These are phyloP conservation scores for Cervus canadensis DNA, from an alignment of 2,113 vertebrate genomes.

Conservation along the genomic window DNA sequence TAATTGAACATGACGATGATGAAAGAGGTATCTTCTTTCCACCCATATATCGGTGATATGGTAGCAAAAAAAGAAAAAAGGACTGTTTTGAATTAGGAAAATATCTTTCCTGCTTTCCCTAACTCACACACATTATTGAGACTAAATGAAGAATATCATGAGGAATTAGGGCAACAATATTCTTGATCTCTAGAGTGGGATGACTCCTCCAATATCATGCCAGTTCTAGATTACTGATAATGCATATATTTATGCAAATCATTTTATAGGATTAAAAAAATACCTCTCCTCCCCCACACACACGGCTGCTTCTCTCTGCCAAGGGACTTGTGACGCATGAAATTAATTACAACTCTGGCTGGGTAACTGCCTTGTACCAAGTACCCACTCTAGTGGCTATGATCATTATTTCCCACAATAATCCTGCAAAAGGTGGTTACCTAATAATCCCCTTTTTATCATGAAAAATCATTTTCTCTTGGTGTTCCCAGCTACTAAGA, in stretches of 20 bases:
- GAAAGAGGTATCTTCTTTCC: not conserved
- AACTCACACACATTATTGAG: not conserved
- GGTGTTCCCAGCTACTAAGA: not conserved
- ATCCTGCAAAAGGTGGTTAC: not conserved
- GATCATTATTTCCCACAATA: not conserved
- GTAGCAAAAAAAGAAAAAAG: not conserved
- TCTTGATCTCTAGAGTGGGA: not conserved
- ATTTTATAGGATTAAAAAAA: not conserved
- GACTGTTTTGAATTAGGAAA: not conserved
- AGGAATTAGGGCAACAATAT: not conserved
- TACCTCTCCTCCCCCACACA: not conserved
- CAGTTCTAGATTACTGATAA: not conserved
- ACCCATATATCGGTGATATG: too few species aligned
- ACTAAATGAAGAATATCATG: not conserved
- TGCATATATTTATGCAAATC: not conserved
- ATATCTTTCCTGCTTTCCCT: not conserved
- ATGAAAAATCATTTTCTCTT: not conserved
- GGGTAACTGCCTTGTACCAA: accelerated
- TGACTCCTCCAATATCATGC: not conserved
- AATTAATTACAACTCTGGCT: not conserved
- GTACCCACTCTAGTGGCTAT: not conserved
- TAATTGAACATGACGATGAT: not conserved
- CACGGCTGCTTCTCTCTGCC: not conserved
- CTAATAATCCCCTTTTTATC: not conserved
- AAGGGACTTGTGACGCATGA: not conserved